phyloP scores from a whole-genome alignment of 2,888 invertebrate species.

The Drosophila sordidapex region DNA sequence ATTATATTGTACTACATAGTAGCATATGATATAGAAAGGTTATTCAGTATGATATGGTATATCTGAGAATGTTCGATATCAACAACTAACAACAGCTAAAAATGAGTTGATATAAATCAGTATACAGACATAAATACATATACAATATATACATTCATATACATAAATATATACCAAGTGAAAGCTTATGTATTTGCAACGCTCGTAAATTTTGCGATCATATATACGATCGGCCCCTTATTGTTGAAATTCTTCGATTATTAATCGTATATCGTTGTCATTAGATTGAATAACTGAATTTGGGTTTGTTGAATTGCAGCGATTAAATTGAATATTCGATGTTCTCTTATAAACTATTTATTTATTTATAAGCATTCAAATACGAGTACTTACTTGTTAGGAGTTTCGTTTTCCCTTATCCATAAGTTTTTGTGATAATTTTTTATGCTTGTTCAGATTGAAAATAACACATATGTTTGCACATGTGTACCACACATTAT shows the following conservation, averaged over 20 bases:
- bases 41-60: conserved; percentile 4
- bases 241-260: conserved; percentile 43
- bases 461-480: not conserved
- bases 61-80: not conserved
- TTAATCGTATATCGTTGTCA: conserved; percentile 25
- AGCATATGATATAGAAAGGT: conserved; percentile 39
- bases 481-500: not conserved
- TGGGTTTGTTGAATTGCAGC: conserved; percentile 53
- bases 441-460: conserved; percentile 42
- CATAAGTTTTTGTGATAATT: conserved; percentile 59
- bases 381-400: conserved; percentile 44
- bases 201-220: conserved; percentile 10
- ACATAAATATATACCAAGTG: conserved; percentile 9
- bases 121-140: conserved; percentile 16
- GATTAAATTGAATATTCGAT: conserved; percentile 34
- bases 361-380: conserved; percentile 30
- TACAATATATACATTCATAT: conserved; percentile 10
- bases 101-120: conserved; percentile 20
- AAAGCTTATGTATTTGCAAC: not conserved
- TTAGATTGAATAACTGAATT: conserved; percentile 18
- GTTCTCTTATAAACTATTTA: conserved; percentile 21
- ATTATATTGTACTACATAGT: conserved; percentile 50
- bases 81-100: not conserved
- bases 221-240: conserved; percentile 15
- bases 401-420: conserved; percentile 34